Conservation (phyloP, 2,797 vertebrate genomes). For the Streptopelia turtur region DNA sequence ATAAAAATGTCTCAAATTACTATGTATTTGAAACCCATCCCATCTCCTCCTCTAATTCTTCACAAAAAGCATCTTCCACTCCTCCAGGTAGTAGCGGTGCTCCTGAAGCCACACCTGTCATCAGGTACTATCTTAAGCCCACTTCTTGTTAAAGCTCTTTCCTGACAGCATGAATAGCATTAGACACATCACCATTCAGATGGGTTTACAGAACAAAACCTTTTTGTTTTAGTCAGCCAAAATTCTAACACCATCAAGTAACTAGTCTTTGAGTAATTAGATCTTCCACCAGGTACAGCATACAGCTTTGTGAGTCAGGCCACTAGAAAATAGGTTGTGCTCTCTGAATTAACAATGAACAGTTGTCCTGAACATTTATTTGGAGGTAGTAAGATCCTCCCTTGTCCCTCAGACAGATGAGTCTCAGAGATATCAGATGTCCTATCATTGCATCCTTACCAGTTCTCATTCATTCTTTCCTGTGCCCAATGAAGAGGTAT, state of each 20-base stretch:
- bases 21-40: background rate
- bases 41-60: background rate
- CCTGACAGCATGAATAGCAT: background rate
- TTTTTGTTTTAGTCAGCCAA: background rate
- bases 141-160: background rate
- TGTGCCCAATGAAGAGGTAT: background rate
- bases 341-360: slow-evolving; percentile 8
- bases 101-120: background rate
- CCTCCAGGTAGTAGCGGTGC: background rate
- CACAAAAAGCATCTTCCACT: background rate
- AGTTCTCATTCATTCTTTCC: background rate
- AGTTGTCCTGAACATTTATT: background rate
- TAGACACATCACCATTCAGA: background rate
- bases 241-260: background rate
- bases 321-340: background rate
- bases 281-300: background rate
- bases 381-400: background rate
- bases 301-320: background rate
- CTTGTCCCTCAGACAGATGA: background rate
- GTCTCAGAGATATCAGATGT: slow-evolving; percentile 18
- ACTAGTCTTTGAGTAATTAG: slow-evolving; percentile 1
- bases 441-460: background rate
- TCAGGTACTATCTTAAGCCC: background rate
- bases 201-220: background rate
- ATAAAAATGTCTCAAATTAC: background rate